Conservation (phyloP, 2,888 invertebrate species). For the Xiphydria camelus region DNA sequence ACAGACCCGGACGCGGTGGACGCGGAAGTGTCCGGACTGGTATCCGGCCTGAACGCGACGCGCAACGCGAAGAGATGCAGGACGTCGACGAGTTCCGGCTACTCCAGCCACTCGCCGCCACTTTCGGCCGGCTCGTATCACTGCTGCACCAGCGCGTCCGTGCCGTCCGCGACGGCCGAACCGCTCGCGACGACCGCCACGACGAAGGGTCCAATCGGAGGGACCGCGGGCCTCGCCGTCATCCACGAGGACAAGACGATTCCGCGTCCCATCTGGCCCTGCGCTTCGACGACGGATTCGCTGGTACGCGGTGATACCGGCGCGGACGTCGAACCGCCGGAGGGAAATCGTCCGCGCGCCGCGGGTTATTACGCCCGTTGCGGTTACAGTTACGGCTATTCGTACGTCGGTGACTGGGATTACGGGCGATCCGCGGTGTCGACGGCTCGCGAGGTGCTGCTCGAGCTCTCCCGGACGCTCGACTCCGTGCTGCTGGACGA, state of each 20-base stretch:
- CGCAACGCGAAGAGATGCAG: conserved; percentile 39
- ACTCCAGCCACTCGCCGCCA: conserved; percentile 46
- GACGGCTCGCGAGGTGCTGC: conserved; percentile 38
- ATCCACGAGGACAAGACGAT: conserved; percentile 46
- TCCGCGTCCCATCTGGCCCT: conserved; percentile 47
- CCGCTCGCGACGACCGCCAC: background rate
- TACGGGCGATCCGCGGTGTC: conserved; percentile 17
- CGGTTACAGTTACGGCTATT: conserved; percentile 33
- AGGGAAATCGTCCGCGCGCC: conserved; percentile 5
- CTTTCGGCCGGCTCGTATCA: conserved; percentile 39
- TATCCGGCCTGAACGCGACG: conserved; percentile 25
- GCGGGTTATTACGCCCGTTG: conserved; percentile 34
- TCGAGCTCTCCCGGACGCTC: conserved; percentile 44
- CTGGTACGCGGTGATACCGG: conserved; percentile 12
- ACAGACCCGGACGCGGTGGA: conserved; percentile 43
- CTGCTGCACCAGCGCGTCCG: conserved; percentile 28
- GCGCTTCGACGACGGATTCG: conserved; percentile 10
- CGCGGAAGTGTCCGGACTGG: conserved; percentile 37
- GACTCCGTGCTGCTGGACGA: conserved; percentile 50
- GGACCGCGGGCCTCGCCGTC: conserved; percentile 32
- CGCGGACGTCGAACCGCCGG: conserved; percentile 21
- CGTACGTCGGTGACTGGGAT: conserved; percentile 26
- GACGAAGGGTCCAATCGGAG: background rate
- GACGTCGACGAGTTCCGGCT: conserved; percentile 49
- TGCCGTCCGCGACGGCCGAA: background rate